Evolutionary conservation across 1,140 invertebrate species (phyloP), one percentile per base, ranked within the genome.

Genomic region (Lepidurus apus): DNA sequence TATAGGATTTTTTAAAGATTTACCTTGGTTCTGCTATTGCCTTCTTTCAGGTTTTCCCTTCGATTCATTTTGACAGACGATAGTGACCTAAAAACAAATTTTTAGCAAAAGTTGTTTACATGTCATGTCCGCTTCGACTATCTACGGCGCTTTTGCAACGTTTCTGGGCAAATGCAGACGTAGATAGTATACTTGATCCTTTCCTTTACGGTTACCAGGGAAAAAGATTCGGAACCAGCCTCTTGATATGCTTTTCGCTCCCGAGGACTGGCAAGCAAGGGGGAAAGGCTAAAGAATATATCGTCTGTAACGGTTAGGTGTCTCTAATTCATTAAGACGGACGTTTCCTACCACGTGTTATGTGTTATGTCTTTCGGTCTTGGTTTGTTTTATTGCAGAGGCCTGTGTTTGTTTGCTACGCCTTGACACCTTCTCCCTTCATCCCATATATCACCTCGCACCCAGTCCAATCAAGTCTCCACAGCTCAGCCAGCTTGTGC

Each of bases 311-410:
- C 53, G 53, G 53, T 21, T 21, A 65, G 6, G 53, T 13, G 17
- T 65, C 53, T 17, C 53, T 65, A 65, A 65, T 65, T 65, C 53
- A 65, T 65, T 65, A 65, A 65, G 53, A 65, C n/a, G 53, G 53
- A 65, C 53, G 13, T 21, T 65, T 65, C 53, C 17, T 21, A 65
- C 53, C 53, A 65, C 53, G 21, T 65, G 53, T 65, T 65, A 65
- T 65, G 13, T 65, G 53, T 65, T 65, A 65, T 9, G 17, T 65
- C 53, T 21, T 13, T 65, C 6, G 53, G 53, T 21, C 53, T 65
- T 9, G 53, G 53, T 65, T 65, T 65, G 53, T 65, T 65, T 65
- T 65, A 65, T 65, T 65, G 53, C 53, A 65, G 53, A 65, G 53
- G 53, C 53, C 53, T 65, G 53, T 65, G 21, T 65, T 65, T 65